Evolutionary conservation across 1,140 invertebrate species (phyloP).

Genomic region (Heterodera schachtii): DNA sequence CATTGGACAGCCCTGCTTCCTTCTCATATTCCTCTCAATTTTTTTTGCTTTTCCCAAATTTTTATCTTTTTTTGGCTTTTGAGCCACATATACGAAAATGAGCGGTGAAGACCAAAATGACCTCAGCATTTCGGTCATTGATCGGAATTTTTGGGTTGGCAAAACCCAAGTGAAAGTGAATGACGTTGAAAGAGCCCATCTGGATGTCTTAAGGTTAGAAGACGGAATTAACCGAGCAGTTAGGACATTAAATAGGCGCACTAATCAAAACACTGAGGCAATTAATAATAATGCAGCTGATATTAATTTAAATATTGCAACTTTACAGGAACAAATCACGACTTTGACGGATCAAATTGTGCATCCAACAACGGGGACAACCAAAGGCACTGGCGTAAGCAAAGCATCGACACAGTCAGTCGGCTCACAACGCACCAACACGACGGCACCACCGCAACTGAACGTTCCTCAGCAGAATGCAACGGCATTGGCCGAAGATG

Average conservation of each 20-base stretch:
- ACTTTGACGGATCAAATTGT: neutral
- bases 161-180: neutral
- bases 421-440: too few relatives aligned
- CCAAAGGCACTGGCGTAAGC: neutral
- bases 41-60: too few relatives aligned
- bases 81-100: neutral
- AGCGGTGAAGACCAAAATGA: neutral
- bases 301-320: neutral
- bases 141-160: slow-evolving; percentile 1
- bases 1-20: too few relatives aligned
- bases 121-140: neutral
- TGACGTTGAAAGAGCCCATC: slow-evolving; percentile 9
- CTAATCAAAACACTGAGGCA: neutral
- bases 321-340: neutral
- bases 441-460: too few relatives aligned
- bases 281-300: neutral
- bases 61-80: too few relatives aligned
- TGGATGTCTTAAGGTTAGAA: neutral
- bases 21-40: too few relatives aligned
- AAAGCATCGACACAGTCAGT: too few relatives aligned
- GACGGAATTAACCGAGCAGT: neutral
- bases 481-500: neutral
- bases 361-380: neutral
- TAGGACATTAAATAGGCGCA: neutral
- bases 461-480: neutral